Evolutionary conservation across 2,113 vertebrate species (phyloP).

Genomic region (Damaliscus lunatus): DNA sequence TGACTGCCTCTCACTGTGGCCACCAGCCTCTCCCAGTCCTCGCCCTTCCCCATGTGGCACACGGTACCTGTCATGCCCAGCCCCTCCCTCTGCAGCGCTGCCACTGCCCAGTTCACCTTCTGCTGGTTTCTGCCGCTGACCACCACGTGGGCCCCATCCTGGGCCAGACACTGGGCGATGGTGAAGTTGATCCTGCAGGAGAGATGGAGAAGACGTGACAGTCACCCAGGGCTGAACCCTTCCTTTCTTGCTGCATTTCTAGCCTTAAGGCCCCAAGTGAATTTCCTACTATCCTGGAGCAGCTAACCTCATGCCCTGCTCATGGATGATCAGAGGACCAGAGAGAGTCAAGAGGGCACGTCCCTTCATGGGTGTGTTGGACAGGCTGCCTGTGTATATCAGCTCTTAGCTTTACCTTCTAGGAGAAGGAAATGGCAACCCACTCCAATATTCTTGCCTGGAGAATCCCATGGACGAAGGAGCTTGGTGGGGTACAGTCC

Average conservation of each 20-base stretch:
- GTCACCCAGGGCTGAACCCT: not conserved
- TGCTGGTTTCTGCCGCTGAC: not conserved
- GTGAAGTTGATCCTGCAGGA: constrained; percentile 74
- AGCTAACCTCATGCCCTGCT: not conserved
- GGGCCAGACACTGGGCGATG: not conserved
- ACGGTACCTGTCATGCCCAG: not conserved
- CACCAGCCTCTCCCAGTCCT: not conserved
- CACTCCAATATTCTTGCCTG: too few species aligned
- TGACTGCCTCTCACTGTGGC: not conserved
- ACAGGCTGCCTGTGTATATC: not conserved
- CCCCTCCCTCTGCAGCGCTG: not conserved
- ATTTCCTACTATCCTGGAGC: not conserved
- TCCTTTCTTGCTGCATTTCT: not conserved
- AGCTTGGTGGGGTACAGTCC: too few species aligned
- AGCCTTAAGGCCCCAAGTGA: not conserved
- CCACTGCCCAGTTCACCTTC: not conserved
- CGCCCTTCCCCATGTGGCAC: not conserved
- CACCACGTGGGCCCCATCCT: not conserved
- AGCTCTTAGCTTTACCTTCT: not conserved
- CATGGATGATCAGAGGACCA: not conserved
- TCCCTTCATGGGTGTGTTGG: not conserved
- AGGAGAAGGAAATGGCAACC: too few species aligned
- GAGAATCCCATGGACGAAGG: too few species aligned
- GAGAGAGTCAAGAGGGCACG: not conserved
- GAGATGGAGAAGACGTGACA: not conserved